These are phyloP conservation scores for Dolichopus griseipennis DNA, from an alignment of 2,888 invertebrate species.

Conservation along the genomic window DNA sequence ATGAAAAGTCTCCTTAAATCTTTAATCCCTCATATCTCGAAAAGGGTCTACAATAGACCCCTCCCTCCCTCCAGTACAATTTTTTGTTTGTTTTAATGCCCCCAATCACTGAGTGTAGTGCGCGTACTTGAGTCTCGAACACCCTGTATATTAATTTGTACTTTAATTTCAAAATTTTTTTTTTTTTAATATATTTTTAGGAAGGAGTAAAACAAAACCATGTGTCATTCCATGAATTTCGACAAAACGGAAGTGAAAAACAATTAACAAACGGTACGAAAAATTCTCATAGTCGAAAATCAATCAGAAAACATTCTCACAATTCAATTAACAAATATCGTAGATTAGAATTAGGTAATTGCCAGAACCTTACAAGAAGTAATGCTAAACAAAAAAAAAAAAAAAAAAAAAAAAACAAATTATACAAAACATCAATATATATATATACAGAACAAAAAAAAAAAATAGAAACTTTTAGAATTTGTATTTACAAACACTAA, in stretches of 20 bases:
- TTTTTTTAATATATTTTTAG: conserved; percentile 37
- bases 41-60: no score
- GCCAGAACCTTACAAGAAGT: conserved; percentile 17
- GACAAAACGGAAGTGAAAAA: conserved; percentile 80
- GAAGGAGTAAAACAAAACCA: conserved; percentile 75
- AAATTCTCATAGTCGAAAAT: conserved; percentile 58
- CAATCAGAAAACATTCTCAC: conserved; percentile 45
- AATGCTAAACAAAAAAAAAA: not conserved
- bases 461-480: no score
- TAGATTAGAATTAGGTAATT: conserved; percentile 47
- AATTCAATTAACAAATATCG: conserved; percentile 46
- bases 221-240: conserved; percentile 82
- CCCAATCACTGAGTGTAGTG: no score
- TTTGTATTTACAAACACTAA: conserved; percentile 14
- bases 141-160: no score
- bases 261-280: conserved; percentile 80
- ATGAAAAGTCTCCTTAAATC: no score
- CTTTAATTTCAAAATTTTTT: not conserved
- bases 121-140: no score
- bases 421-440: not conserved
- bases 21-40: no score
- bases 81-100: no score
- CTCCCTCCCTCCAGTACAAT: no score
- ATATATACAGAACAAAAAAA: not conserved
- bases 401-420: no score